Conservation (phyloP, 2,113 vertebrate species). For the Propithecus coquereli region DNA sequence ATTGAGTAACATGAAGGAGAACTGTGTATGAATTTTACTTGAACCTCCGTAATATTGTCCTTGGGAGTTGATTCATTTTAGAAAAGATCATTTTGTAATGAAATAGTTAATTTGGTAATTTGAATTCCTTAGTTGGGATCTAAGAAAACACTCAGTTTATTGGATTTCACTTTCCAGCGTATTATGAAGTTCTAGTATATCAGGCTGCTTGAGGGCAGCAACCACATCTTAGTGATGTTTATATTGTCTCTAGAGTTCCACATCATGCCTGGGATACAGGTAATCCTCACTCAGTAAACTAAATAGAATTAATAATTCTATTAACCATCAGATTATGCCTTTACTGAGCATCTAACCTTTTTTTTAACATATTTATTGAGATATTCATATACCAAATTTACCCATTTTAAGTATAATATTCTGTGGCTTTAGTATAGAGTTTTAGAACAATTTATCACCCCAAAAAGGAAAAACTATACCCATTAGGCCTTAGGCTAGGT, state of each 20-base stretch:
- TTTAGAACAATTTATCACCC: not conserved
- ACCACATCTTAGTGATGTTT: not conserved
- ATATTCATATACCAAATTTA: not conserved
- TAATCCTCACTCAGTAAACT: not conserved
- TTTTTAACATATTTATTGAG: not conserved
- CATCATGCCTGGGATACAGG: not conserved
- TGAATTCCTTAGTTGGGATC: constrained; percentile 16
- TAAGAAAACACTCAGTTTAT: not conserved
- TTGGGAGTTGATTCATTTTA: constrained; percentile 29
- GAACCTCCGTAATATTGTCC: not conserved
- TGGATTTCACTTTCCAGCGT: not conserved
- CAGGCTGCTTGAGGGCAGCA: not conserved
- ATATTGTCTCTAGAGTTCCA: not conserved
- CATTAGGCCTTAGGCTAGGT: too few species aligned
- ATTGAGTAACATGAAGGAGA: not conserved
- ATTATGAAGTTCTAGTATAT: not conserved
- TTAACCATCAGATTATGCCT: not conserved
- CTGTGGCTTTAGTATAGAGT: not conserved
- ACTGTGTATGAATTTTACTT: not conserved
- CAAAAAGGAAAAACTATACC: not conserved
- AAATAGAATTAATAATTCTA: not conserved
- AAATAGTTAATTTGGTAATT: not conserved
- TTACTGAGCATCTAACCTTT: not conserved
- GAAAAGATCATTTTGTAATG: constrained; percentile 13
- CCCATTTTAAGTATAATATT: not conserved